Conservation (phyloP, 1,140 invertebrate genomes). For the Adoxophyes honmai region DNA sequence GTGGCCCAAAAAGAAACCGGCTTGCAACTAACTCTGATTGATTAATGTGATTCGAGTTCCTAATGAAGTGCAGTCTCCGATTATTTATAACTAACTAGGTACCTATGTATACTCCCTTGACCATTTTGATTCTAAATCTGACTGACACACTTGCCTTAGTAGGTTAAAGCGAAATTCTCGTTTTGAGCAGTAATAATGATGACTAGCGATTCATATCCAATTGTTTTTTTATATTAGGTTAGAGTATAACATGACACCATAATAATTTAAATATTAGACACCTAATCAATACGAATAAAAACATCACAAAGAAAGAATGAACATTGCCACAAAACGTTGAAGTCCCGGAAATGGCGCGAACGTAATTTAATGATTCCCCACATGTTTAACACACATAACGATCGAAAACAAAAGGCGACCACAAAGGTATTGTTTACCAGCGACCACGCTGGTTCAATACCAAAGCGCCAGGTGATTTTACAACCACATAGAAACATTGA, state of each 20-base stretch:
- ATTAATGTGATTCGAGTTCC: slow-evolving; percentile 33
- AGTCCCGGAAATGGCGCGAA: slow-evolving; percentile 23
- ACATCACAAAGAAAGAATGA: not conserved
- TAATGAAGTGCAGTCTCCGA: too few relatives aligned
- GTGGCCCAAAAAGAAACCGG: slow-evolving; percentile 57
- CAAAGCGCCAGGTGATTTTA: slow-evolving; percentile 17
- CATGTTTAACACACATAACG: slow-evolving; percentile 20
- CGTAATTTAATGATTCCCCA: slow-evolving; percentile 11
- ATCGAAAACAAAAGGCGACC: slow-evolving; percentile 40
- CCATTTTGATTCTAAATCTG: too few relatives aligned
- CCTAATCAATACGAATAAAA: too few relatives aligned
- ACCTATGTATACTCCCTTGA: too few relatives aligned
- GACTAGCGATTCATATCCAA: too few relatives aligned
- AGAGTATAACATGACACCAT: too few relatives aligned
- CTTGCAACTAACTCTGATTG: slow-evolving; percentile 33
- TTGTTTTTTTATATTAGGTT: too few relatives aligned
- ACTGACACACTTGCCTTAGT: too few relatives aligned
- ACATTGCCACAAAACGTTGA: slow-evolving; percentile 14
- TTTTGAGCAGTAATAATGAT: too few relatives aligned
- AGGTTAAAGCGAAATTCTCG: too few relatives aligned
- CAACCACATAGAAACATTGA: slow-evolving; percentile 31
- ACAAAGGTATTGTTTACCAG: slow-evolving; percentile 31
- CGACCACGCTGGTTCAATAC: slow-evolving; percentile 16
- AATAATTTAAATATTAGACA: too few relatives aligned
- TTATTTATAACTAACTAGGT: too few relatives aligned